phyloP scores from a whole-genome alignment of 2,797 vertebrate genomes.

The Esox lucius region DNA sequence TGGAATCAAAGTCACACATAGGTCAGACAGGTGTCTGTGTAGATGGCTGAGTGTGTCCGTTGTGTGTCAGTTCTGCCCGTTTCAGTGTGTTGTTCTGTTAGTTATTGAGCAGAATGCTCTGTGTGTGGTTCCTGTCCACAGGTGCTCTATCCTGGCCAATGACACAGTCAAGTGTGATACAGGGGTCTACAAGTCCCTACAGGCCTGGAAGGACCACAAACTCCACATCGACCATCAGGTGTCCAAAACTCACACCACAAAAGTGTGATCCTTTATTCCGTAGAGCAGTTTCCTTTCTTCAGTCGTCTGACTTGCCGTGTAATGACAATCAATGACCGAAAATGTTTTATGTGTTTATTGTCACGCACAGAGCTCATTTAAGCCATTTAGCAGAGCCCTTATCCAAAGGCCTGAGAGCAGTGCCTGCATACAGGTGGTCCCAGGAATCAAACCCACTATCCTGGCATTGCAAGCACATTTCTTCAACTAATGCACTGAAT shows the following conservation, averaged over 20 bases:
- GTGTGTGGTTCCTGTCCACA: slow-evolving; percentile 49
- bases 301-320: neutral
- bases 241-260: neutral
- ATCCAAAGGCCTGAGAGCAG: neutral
- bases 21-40: slow-evolving; percentile 67
- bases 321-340: neutral
- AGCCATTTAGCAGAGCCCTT: neutral
- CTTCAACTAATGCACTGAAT: neutral
- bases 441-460: neutral
- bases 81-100: slow-evolving; percentile 5
- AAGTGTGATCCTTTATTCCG: neutral
- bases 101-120: neutral
- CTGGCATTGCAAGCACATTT: neutral
- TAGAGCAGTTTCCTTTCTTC: neutral
- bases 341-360: neutral
- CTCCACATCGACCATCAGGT: slow-evolving; percentile 96
- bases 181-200: slow-evolving; percentile 88
- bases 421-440: neutral
- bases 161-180: slow-evolving; percentile 88
- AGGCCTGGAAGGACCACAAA: slow-evolving; percentile 98
- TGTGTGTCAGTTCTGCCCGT: neutral
- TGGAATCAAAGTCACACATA: slow-evolving; percentile 91
- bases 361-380: neutral
- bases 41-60: slow-evolving; percentile 8
- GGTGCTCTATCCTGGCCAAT: slow-evolving; percentile 90